Base-by-base conservation (phyloP, 1,140 invertebrate species). In the Andrena cerasifolii region DNA sequence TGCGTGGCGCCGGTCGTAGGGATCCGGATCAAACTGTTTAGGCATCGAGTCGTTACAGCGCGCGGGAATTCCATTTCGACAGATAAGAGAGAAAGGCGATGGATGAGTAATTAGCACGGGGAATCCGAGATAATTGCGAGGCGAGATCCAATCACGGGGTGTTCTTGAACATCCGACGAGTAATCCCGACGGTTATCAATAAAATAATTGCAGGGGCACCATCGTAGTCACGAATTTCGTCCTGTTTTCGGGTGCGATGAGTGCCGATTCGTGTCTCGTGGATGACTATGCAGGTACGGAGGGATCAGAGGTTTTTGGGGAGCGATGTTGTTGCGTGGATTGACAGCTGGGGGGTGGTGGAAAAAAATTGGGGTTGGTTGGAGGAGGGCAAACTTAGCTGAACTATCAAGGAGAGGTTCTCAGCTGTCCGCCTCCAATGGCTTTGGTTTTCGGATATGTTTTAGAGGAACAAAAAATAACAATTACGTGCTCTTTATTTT, bases 31-130 rank as follows among this genome's bases (percentile, higher is more conserved):
- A 73, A 76, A 58, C 76, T 3, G 53, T 58, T 58, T 45, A n/a
- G 36, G 62, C 47, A 62, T 65, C 78, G 79, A 73, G 65, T 79
- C 76, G 63, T 62, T 53, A 56, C 36, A 54, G 36, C 59, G 31
- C 18, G 3, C 31, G 54, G 47, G 66, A 77, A 79, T 78, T 63
- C 63, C 63, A 65, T 80, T 80, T 82, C 80, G 68, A 28, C 45
- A 16, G 31, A 51, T 62, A 61, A 61, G 7, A 16, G 45, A 53
- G 58, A 16, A 73, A 73, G 45, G 40, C 45, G 56, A 3, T 0
- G 58, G 56, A 2, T 0, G 18, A 47, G 5, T 73, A 73, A 73
- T 73, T 53, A 63, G 58, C 58, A 21, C 21, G 16, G 59, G n/a
- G n/a, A 73, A 73, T 63, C n/a, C 21, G 59, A 40, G 18, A 18